Percentiles rank a stretch among this genome's conserved stretches.
phyloP scores from a whole-genome alignment of 2,113 vertebrate genomes.

The Haemorhous mexicanus region DNA sequence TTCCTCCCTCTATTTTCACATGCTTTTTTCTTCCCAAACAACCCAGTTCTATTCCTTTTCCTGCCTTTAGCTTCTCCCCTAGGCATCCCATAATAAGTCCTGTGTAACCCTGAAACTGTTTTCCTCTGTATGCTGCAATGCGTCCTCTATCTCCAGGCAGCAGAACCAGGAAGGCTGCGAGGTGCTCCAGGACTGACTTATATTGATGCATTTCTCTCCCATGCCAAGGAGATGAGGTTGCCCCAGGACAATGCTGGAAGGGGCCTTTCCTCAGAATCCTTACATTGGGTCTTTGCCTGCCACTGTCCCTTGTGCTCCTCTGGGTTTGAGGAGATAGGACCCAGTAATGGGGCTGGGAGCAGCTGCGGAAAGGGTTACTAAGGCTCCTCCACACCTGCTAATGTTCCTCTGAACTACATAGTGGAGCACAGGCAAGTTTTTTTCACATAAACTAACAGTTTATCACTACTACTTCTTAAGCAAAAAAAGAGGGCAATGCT shows the following conservation, averaged over 20 bases:
- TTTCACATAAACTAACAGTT: neutral
- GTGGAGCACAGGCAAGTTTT: neutral
- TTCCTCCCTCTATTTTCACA: neutral
- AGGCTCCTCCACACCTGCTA: neutral
- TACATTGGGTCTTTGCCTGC: neutral
- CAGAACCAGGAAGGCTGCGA: neutral
- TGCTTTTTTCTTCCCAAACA: neutral
- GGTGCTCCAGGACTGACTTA: neutral
- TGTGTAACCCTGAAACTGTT: neutral
- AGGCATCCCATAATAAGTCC: neutral
- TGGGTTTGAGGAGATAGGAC: neutral
- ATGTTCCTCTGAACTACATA: neutral
- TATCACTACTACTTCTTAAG: neutral
- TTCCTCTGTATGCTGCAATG: neutral
- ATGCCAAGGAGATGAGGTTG: neutral
- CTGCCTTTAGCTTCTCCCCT: neutral
- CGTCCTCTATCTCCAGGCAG: neutral
- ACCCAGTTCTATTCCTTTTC: neutral
- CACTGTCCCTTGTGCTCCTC: neutral
- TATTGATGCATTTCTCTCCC: neutral
- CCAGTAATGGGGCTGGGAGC: neutral
- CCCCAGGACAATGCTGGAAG: neutral
- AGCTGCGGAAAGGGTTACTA: neutral
- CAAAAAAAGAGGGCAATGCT: neutral
- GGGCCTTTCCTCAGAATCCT: neutral